Evolutionary conservation across 2,797 vertebrate genomes (phyloP), one percentile per base, ranked within the genome.

Genomic region (Poeciliopsis gracilis): DNA sequence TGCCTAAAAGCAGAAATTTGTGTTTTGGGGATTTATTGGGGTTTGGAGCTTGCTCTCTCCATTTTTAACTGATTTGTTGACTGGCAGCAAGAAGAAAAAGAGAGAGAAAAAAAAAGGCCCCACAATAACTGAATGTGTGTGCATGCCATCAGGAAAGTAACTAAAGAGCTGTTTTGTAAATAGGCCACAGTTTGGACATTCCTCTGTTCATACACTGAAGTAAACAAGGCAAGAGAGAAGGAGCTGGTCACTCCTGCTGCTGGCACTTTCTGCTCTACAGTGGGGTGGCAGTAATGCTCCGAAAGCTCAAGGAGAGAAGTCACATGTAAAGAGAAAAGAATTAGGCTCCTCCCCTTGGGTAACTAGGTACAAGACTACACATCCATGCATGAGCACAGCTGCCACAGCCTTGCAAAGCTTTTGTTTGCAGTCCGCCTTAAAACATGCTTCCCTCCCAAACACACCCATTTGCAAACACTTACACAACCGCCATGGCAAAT

Each of bases 201-300:
- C 90, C 86, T 91, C 85, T 82, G 83, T 86, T 87, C 89, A 69
- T 88, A 82, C 77, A 81, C 77, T 90, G 89, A 90, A 80, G 88
- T 91, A 89, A 92, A 90, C 86, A 85, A 86, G 85, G 77, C 74
- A 3, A 49, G 79, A 79, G 82, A 77, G 81, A 82, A 49, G 67
- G 41, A 71, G 67, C 41, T 49, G 84, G 84, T 91, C 83, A 84
- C 83, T 89, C 71, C 86, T 90, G 85, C 83, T 75, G 83, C 82
- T 89, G 89, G 87, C 85, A 63, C 85, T 75, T 74, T 69, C 86
- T 81, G 43, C 81, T 66, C 89, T 86, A 88, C 90, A 90, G 90
- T 88, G 28, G 88, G 94, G 91, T 93, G 93, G 94, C 93, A 93
- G 92, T 92, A 90, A 89, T 89, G 92, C 85, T 93, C 92, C 89